These are phyloP conservation scores for Gobio occitaniae DNA, from an alignment of 2,797 vertebrate genomes.

Conservation along the genomic window DNA sequence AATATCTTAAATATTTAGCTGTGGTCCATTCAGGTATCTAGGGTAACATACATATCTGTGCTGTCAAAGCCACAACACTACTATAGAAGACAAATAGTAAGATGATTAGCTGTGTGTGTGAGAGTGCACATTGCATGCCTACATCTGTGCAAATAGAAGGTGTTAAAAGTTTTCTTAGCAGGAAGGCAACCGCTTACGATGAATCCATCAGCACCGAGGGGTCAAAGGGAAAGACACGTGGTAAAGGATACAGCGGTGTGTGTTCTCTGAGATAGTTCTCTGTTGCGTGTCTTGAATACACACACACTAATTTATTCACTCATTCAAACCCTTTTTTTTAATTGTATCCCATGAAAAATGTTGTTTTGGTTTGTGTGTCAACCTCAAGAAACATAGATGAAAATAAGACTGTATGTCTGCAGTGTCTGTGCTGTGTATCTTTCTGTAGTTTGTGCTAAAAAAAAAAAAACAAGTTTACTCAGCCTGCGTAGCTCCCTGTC, in stretches of 20 bases:
- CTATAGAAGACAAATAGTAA: constrained; percentile 17
- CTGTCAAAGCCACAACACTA: neutral
- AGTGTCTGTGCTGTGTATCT: neutral
- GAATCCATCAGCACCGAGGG: constrained; percentile 59
- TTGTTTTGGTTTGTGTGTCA: constrained; percentile 18
- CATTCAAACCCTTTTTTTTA: constrained; percentile 12
- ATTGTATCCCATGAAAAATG: neutral
- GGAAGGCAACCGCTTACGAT: constrained; percentile 56
- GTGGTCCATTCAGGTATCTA: neutral
- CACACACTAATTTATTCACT: constrained; percentile 15
- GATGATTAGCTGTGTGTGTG: constrained; percentile 23
- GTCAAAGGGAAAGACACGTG: constrained; percentile 55
- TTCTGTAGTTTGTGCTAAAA: constrained; percentile 1
- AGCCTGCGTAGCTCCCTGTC: neutral
- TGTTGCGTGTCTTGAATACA: constrained; percentile 4
- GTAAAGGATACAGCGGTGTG: constrained; percentile 25
- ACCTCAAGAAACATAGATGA: neutral
- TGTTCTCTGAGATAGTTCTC: constrained; percentile 19
- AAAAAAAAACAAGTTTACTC: neutral
- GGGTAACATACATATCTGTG: constrained; percentile 26
- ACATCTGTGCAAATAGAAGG: constrained; percentile 66
- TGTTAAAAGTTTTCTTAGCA: constrained; percentile 60
- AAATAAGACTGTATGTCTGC: neutral
- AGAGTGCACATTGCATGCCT: constrained; percentile 33
- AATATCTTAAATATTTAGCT: constrained; percentile 27